Conservation (phyloP, 2,113 vertebrate species). For the Patagioenas fasciata region DNA sequence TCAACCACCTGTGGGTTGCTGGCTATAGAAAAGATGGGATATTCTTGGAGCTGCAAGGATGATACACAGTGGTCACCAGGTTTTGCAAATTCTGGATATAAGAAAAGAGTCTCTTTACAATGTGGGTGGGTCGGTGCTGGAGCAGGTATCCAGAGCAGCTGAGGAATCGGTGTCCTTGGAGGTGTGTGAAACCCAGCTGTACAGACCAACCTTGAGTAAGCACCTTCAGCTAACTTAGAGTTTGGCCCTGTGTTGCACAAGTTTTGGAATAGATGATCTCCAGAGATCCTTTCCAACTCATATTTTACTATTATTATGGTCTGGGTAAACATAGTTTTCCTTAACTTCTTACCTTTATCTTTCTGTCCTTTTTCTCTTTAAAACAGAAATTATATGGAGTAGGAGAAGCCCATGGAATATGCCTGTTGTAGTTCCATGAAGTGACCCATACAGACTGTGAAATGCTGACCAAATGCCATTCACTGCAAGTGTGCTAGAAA, state of each 20-base stretch:
- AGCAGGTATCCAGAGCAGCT: not conserved
- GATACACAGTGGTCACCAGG: not conserved
- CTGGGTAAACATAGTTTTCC: not conserved
- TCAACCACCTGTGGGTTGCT: not conserved
- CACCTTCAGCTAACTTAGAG: not conserved
- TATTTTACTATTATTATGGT: not conserved
- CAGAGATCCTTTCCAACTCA: not conserved
- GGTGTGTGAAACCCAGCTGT: not conserved
- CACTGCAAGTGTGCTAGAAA: not conserved
- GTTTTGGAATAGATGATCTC: not conserved
- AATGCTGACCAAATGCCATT: not conserved
- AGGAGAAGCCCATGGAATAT: not conserved
- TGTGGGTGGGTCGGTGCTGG: not conserved
- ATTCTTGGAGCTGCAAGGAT: not conserved
- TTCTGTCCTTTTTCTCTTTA: not conserved
- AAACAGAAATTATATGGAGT: not conserved
- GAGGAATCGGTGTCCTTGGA: not conserved
- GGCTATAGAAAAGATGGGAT: not conserved
- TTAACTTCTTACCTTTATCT: not conserved
- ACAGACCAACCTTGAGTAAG: not conserved
- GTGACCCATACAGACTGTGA: not conserved
- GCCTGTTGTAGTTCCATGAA: not conserved
- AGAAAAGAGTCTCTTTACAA: not conserved
- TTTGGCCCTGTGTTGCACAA: not conserved
- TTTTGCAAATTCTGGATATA: not conserved